phyloP scores from a whole-genome alignment of 1,140 invertebrate genomes.

The Micrasema longulum region DNA sequence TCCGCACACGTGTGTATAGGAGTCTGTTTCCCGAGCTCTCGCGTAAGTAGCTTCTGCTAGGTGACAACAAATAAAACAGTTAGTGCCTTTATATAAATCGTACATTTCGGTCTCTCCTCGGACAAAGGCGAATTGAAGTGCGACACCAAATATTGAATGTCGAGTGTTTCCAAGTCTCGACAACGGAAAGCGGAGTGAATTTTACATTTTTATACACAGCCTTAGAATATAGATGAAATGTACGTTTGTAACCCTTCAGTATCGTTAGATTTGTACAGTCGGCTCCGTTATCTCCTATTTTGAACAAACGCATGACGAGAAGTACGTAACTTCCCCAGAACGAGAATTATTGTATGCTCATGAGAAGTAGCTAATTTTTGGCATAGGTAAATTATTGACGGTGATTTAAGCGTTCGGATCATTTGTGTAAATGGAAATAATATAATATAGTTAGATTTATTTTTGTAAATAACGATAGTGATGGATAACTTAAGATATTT shows the following conservation, averaged over 20 bases:
- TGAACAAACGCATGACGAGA: too few species aligned
- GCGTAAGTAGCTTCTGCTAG: too few species aligned
- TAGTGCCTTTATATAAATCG: constrained; percentile 14
- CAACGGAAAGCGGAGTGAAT: background rate
- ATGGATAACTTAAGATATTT: constrained; percentile 47
- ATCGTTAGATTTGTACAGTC: too few species aligned
- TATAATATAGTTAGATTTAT: constrained; percentile 51
- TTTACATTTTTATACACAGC: constrained; percentile 22
- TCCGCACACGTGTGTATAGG: too few species aligned
- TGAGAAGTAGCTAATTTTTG: constrained; percentile 44
- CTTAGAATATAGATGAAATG: constrained; percentile 20
- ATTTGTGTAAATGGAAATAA: constrained; percentile 45
- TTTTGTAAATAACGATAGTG: constrained; percentile 55
- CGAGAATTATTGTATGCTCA: constrained; percentile 47
- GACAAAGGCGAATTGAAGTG: background rate
- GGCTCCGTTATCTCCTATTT: too few species aligned
- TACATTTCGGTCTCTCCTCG: constrained; percentile 3
- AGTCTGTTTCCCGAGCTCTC: too few species aligned
- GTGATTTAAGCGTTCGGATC: constrained; percentile 42
- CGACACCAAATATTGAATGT: too few species aligned
- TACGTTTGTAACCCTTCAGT: too few species aligned
- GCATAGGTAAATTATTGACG: constrained; percentile 53
- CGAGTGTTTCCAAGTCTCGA: too few species aligned
- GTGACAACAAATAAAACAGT: background rate
- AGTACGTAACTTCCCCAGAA: too few species aligned